phyloP scores from a whole-genome alignment of 2,888 invertebrate species.

The Apotomis capreana region DNA sequence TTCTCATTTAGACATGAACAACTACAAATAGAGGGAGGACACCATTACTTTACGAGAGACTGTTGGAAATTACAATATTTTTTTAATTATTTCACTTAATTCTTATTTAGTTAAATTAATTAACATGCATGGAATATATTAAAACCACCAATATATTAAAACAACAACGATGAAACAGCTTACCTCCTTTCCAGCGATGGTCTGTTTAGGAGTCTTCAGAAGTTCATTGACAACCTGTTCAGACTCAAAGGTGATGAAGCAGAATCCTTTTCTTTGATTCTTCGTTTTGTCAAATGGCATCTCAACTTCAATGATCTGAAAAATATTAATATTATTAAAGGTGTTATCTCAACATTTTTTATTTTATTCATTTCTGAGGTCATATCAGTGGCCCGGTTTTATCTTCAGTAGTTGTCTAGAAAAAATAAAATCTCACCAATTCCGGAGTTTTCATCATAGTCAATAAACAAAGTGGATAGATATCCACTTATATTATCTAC shows the following conservation, averaged over 20 bases:
- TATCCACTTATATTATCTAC: too few relatives aligned
- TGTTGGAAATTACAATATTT: too few relatives aligned
- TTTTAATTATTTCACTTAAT: too few relatives aligned
- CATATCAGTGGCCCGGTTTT: conserved; percentile 77
- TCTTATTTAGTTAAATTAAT: too few relatives aligned
- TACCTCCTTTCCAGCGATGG: conserved; percentile 96
- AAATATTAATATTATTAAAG: conserved; percentile 45
- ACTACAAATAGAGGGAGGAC: too few relatives aligned
- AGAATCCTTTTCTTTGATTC: conserved; percentile 98
- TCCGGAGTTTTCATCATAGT: conserved; percentile 76
- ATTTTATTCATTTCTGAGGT: conserved; percentile 27
- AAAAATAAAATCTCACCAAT: conserved; percentile 72
- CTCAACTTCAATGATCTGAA: conserved; percentile 96
- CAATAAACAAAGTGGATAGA: neutral
- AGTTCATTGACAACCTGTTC: conserved; percentile 97
- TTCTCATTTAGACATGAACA: too few relatives aligned
- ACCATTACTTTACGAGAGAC: too few relatives aligned
- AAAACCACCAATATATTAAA: too few relatives aligned
- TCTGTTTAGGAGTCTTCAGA: conserved; percentile 95
- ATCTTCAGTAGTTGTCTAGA: conserved; percentile 71
- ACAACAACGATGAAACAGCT: conserved; percentile 47
- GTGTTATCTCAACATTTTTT: neutral
- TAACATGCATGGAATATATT: too few relatives aligned
- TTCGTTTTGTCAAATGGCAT: conserved; percentile 99
- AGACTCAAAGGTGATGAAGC: conserved; percentile 98